Conservation (phyloP, 2,113 vertebrate species). For the Aspidoscelis tigris region DNA sequence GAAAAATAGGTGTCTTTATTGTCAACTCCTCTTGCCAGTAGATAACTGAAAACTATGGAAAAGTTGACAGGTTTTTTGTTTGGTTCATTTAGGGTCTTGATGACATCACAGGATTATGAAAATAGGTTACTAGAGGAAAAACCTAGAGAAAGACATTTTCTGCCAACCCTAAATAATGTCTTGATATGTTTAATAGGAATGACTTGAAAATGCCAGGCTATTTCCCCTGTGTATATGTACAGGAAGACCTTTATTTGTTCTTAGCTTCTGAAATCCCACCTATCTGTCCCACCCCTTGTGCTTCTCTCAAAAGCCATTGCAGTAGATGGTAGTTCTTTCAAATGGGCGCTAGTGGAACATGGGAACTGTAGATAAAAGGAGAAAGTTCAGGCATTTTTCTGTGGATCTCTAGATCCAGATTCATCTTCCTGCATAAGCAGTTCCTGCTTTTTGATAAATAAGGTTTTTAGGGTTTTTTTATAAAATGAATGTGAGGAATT, state of each 20-base stretch:
- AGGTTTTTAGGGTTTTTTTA: not conserved
- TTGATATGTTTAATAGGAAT: not conserved
- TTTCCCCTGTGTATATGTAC: not conserved
- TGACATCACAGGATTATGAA: not conserved
- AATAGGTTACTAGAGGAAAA: slow-evolving; percentile 15
- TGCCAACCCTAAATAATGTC: not conserved
- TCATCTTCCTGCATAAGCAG: not conserved
- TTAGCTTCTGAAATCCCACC: not conserved
- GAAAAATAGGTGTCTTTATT: not conserved
- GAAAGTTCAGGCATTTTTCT: not conserved
- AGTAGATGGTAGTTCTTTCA: not conserved
- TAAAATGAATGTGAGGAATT: not conserved
- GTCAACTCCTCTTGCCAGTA: not conserved
- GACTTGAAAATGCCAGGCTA: not conserved
- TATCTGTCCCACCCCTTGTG: not conserved
- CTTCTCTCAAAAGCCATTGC: not conserved
- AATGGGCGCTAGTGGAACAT: not conserved
- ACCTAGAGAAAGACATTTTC: slow-evolving; percentile 27
- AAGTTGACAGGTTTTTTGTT: not conserved
- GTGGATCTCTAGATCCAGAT: not conserved
- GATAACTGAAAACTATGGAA: not conserved
- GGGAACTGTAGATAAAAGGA: not conserved
- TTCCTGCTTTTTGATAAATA: not conserved
- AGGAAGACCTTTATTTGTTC: not conserved
- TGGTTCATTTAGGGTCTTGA: accelerated